phyloP scores from a whole-genome alignment of 2,113 vertebrate genomes.

The Illadopsis cleaveri region DNA sequence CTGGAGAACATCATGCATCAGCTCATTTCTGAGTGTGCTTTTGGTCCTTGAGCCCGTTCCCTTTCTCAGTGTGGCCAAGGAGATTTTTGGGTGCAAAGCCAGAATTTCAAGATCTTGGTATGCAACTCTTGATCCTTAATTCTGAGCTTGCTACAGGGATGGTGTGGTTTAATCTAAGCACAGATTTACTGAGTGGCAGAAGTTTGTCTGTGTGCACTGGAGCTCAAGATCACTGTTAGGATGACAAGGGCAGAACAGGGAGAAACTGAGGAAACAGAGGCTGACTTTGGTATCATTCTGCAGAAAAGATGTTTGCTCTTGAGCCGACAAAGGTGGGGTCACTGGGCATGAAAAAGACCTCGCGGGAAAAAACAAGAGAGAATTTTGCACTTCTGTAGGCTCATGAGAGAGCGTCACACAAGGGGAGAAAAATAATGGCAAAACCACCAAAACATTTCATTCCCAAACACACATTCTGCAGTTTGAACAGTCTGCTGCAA shows the following conservation, averaged over 20 bases:
- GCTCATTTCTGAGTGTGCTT: not conserved
- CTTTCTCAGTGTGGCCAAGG: not conserved
- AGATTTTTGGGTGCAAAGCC: not conserved
- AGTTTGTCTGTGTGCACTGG: not conserved
- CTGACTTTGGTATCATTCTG: not conserved
- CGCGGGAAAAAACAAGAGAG: not conserved
- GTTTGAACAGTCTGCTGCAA: not conserved
- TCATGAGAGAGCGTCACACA: fast-evolving
- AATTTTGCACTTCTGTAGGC: not conserved
- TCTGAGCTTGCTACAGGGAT: not conserved
- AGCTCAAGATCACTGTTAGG: not conserved
- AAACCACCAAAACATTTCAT: not conserved
- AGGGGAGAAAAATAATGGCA: not conserved
- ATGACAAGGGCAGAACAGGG: not conserved
- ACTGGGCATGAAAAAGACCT: not conserved
- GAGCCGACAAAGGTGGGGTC: not conserved
- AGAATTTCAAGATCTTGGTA: not conserved
- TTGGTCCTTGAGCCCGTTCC: not conserved
- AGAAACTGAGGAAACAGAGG: conserved; percentile 1
- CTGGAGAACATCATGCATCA: not conserved
- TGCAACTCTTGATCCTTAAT: not conserved
- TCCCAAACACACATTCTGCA: not conserved
- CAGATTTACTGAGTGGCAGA: not conserved
- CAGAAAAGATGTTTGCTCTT: not conserved
- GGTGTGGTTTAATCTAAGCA: not conserved